Conservation (phyloP, 1,140 invertebrate genomes). For the Agraylea sexmaculata region DNA sequence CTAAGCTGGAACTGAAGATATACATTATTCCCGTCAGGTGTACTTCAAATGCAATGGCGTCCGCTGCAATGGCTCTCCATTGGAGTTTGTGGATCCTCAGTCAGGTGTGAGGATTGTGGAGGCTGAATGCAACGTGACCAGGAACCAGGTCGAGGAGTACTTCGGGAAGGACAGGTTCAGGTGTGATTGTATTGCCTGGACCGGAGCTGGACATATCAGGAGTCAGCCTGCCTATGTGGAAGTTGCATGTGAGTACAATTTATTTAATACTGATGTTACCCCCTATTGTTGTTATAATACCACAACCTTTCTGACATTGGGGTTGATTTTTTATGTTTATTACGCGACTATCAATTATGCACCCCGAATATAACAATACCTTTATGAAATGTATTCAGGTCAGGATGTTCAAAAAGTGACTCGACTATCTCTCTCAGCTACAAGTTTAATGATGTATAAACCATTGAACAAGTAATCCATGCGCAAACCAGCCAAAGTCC, state of each 20-base stretch:
- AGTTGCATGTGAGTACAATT: constrained; percentile 72
- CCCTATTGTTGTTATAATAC: too few relatives aligned
- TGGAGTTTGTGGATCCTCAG: constrained; percentile 64
- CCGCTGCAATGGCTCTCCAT: constrained; percentile 43
- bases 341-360: neutral
- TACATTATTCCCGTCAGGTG: constrained; percentile 43
- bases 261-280: neutral
- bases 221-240: constrained; percentile 73
- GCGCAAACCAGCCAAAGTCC: too few relatives aligned
- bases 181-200: constrained; percentile 83
- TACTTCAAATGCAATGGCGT: constrained; percentile 73
- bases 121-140: constrained; percentile 71
- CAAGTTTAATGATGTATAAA: constrained; percentile 20
- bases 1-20: too few relatives aligned
- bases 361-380: too few relatives aligned
- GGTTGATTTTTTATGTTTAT: neutral
- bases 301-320: neutral
- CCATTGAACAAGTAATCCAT: constrained; percentile 22
- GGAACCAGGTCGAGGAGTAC: constrained; percentile 81
- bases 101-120: constrained; percentile 74
- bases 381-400: too few relatives aligned
- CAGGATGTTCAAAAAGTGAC: too few relatives aligned
- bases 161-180: constrained; percentile 76
- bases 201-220: constrained; percentile 56
- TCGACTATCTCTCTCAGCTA: constrained; percentile 12